Base-by-base conservation (phyloP, 2,113 vertebrate species). In the Pteruthius melanotis region DNA sequence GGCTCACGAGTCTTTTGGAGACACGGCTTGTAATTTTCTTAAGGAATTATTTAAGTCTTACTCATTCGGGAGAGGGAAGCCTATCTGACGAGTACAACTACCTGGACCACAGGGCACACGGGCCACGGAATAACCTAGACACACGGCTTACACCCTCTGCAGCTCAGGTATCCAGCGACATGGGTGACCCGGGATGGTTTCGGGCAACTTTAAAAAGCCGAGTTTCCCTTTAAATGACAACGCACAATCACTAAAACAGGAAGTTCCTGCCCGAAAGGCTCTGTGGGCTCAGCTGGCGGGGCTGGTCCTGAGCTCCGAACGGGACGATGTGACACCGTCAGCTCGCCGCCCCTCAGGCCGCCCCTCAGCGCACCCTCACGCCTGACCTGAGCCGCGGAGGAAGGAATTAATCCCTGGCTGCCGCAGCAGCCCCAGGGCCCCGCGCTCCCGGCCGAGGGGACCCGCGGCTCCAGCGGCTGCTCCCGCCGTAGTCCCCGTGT, bases 351-450 rank as follows among this genome's bases (percentile, higher is more conserved):
- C 22, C 22, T 6, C 68, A 4, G 6, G 22, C 47, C 33, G 18
- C 52, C 63, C 9, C 71, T 24, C 47, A 4, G 1, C 35, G 2
- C 45, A 0, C 7, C 19, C 40, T 21, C 17, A 10, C 1, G 19
- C 24, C 54, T 2, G 11, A 2, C 9, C 45, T 1, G 57, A 47
- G 37, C 66, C 5, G 42, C 2, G 7, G 11, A 15, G 27, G 30
- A 45, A 3, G 4, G 21, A 20, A 12, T 6, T 7, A 3, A 4
- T 1, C 14, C 21, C 4, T 0, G 8, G 9, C 5, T 2, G 23
- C 27, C 11, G 15, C 69, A 3, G 22, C 30, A 4, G 9, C 19
- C 4, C 10, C 17, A 1, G 11, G 4, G 11, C 3, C 15, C 9
- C 19, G 7, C 44, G 8, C 5, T 6, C 59, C 35, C 37, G 19